Evolutionary conservation across 2,113 vertebrate genomes (phyloP), one percentile per base, ranked within the genome.

Genomic region (Onychostoma macrolepis): DNA sequence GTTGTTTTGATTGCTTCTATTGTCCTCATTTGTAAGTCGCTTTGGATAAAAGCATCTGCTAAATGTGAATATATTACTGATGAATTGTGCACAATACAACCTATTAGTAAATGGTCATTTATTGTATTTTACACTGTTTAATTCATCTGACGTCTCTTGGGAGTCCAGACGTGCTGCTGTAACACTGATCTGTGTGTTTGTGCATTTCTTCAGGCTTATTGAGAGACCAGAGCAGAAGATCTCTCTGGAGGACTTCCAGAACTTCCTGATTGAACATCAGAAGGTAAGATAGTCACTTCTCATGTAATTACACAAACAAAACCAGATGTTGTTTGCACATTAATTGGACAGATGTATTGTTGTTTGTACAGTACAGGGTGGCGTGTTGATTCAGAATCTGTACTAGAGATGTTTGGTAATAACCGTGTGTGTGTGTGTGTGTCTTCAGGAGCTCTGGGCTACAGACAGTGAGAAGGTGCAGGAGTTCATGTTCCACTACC

Each of bases 401-500:
- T 71, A 21, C 7, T 36, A 2, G 3, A 71, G 30, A 71, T 36
- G 30, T 71, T 30, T 71, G 28, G 65, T 67, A 33, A 33, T 30
- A 30, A 28, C 61, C 1, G 63, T 91, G 43, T 85, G 30, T 79
- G 30, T 77, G 41, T 86, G 53, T 56, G 21, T 87, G 75, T 91
- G 21, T 85, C 4, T 86, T 56, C 91, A 99, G 98, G 98, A 99
- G 88, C 90, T 95, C 82, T 99, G 98, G 98, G 97, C 97, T 84
- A 92, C 96, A 7, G 96, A 99, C 91, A 92, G 72, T 74, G 94
- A 94, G 87, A 95, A 95, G 91, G 98, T 99, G 65, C 97, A 97
- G 90, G 96, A 99, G 69, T 99, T 97, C 91, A 99, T 99, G 97
- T 97, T 99, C 86, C 91, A 83, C 90, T 99, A 98, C 87, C 95